Percentiles rank a stretch among this genome's conserved stretches.
Evolutionary conservation across 2,113 vertebrate genomes (phyloP).

Genomic region (Crocuta crocuta): DNA sequence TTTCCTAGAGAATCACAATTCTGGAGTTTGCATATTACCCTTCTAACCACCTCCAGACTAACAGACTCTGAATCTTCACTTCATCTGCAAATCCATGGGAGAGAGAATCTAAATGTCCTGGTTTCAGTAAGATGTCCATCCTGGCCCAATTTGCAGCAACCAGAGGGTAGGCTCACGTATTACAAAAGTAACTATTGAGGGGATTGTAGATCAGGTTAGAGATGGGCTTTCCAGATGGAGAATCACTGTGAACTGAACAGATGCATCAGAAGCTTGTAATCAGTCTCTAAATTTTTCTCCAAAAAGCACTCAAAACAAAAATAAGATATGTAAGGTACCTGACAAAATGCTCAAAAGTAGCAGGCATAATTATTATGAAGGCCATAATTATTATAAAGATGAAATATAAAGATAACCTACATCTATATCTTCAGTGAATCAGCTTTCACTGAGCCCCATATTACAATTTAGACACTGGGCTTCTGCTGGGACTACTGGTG

Average conservation of each 20-base stretch:
- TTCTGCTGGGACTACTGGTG: background rate
- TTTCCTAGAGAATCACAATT: background rate
- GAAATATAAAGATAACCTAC: background rate
- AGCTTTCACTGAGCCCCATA: background rate
- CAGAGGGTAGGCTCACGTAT: background rate
- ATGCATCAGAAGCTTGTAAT: background rate
- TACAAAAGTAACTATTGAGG: background rate
- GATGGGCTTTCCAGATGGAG: background rate
- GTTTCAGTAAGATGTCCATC: background rate
- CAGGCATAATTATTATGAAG: background rate
- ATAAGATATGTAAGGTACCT: background rate
- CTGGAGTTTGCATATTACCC: background rate
- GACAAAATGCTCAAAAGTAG: background rate
- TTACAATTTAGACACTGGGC: background rate
- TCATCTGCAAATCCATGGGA: background rate
- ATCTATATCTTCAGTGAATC: background rate
- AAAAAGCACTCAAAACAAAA: conserved; percentile 2
- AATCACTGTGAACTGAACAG: background rate
- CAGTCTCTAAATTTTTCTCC: background rate
- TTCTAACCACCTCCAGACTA: background rate
- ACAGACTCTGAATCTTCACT: background rate
- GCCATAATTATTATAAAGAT: background rate
- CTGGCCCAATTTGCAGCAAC: background rate
- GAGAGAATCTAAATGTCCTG: background rate
- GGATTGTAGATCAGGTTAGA: background rate